Evolutionary conservation across 37 sponge, comb jelly and placozoan genomes (phyloP), one percentile per base, ranked within the genome.

Genomic region (Aphrocallistes beatrix): DNA sequence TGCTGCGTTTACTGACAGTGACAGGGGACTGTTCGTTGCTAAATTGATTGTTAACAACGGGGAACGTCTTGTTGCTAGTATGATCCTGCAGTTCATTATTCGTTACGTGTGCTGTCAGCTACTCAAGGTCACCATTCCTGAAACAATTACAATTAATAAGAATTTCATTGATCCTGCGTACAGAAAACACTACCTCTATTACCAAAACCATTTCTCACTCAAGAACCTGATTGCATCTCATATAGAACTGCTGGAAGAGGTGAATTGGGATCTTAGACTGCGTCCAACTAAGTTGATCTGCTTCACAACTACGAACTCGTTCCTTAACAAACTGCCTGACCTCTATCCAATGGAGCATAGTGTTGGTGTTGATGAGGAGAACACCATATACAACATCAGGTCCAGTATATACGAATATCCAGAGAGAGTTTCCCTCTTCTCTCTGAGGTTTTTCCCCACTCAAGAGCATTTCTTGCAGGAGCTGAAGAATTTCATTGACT

Each of bases 41-140:
- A 60, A 60, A 30, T 60, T 60, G 21, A 6, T 60, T 6, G 75
- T 60, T 32, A 3, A 60, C 75, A 25, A 32, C n/a, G 75, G 75
- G n/a, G 75, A 60, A 30, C 75, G 25, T 19, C 34, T 60, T 32
- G 75, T 60, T 25, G 75, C 17, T 6, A 60, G 75, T 28, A 60
- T 60, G 75, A 13, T 60, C 25, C 75, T 60, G 8, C 75, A 60
- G 75, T 60, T 60, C 34, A 60, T 60, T 19, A 60, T 60, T 6
- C 75, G 75, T 60, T 60, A 60, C 34, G 75, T 60, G 75, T 60
- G 75, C 21, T 60, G 75, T 60, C 75, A 60, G 75, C 34, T 60
- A 28, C 75, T 60, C 32, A 60, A 60, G 21, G 75, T 60, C n/a
- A 60, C 75, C 75, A 60, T 60, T 13, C 75, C 75, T 25, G 75